Base-by-base conservation (phyloP, 1,140 invertebrate species). In the Drosophila bifasciata region DNA sequence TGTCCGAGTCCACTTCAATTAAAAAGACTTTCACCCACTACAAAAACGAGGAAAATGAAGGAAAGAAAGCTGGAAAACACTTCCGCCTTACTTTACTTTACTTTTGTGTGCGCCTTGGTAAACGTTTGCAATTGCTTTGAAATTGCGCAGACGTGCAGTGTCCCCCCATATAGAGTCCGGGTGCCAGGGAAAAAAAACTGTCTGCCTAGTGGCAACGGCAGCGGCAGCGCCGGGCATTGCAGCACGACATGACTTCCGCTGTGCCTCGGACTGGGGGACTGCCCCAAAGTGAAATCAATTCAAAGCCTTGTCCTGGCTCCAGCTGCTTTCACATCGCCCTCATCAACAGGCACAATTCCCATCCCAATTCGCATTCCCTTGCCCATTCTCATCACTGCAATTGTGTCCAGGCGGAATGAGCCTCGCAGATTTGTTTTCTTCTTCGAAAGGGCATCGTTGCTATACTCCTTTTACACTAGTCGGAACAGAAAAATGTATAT, bases 11-110 rank as follows among this genome's bases (percentile, higher is more conserved):
- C 88, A 88, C 88, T 90, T 90, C 88, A 90, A 90, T 90, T 90
- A 90, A 77, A 86, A 90, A 90, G 86, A 90, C 86, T 90, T 90
- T 90, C 81, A 90, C 77, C 77, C 67, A 68, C 68, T 64, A 32
- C 73, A 69, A 73, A 81, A 76, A 83, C 50, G 41, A 50, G 71
- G 56, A 77, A 77, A 77, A 62, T 77, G 59, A 74, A 70, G 79
- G 64, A 86, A 76, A 68, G 72, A 76, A 76, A 69, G 70, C 76
- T 67, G 77, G 76, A 88, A 88, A 89, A 83, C 83, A 86, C 81
- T 86, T 86, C 81, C 81, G 81, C 49, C 55, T 78, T 83, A 78
- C 74, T 83, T 77, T 63, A 64, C 70, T 78, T 86, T 66, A 88
- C 75, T 88, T 81, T 74, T 78, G 78, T 86, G 32, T 86, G 53